These are phyloP conservation scores for Tangara arthus DNA, from an alignment of 2,797 vertebrate species.

Conservation along the genomic window DNA sequence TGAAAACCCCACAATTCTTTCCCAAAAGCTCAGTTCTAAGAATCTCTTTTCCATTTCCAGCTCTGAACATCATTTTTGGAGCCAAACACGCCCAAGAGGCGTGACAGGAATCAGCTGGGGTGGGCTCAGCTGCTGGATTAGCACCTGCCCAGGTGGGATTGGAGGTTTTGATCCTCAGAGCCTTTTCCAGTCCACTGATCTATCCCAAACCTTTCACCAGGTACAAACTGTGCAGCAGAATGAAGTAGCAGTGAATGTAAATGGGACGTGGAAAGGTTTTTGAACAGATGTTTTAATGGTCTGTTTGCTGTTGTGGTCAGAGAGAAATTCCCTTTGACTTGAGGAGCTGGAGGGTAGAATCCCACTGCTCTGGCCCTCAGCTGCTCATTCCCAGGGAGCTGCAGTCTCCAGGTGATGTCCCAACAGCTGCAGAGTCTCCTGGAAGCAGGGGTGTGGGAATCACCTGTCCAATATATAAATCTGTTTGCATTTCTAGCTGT, in stretches of 20 bases:
- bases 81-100: background rate
- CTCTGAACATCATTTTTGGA: background rate
- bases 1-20: background rate
- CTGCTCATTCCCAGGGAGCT: background rate
- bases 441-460: background rate
- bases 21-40: background rate
- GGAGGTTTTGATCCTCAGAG: background rate
- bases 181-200: slow-evolving; percentile 20
- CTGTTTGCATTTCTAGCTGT: background rate
- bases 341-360: background rate
- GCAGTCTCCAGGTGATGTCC: background rate
- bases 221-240: background rate
- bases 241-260: slow-evolving; percentile 21
- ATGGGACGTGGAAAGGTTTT: background rate
- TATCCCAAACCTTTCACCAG: slow-evolving; percentile 6
- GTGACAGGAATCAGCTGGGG: background rate
- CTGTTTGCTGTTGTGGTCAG: background rate
- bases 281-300: slow-evolving; percentile 5
- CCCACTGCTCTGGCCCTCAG: background rate
- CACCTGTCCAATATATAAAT: background rate
- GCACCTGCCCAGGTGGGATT: background rate
- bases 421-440: background rate
- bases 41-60: background rate
- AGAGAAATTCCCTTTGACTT: background rate
- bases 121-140: slow-evolving; percentile 5